phyloP scores from a whole-genome alignment of 2,113 vertebrate genomes.

The Syngnathoides biaculeatus region DNA sequence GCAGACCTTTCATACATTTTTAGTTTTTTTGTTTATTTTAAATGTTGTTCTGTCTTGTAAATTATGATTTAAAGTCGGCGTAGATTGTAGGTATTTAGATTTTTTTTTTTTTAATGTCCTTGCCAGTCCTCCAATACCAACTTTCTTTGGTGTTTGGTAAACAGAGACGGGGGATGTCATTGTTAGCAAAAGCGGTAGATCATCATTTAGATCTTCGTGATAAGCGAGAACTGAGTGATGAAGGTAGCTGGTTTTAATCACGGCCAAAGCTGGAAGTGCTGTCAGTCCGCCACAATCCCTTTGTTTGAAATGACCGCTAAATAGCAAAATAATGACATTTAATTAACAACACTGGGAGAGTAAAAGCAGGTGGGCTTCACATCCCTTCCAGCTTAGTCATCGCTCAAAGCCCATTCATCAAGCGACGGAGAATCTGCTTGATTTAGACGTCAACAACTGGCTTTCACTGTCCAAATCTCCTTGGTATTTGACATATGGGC shows the following conservation, averaged over 20 bases:
- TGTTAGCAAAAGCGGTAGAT: conserved; percentile 10
- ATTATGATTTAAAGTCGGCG: conserved; percentile 54
- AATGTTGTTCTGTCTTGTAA: conserved; percentile 40
- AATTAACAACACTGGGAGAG: conserved; percentile 58
- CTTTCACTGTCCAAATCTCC: conserved; percentile 40
- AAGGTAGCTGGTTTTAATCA: conserved; percentile 50
- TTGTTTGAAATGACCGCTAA: conserved; percentile 58
- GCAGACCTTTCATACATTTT: conserved; percentile 28
- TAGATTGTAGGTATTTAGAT: conserved; percentile 34
- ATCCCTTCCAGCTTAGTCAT: conserved; percentile 55
- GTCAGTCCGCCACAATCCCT: conserved; percentile 44
- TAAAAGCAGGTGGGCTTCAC: conserved; percentile 59
- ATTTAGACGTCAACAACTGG: conserved; percentile 52
- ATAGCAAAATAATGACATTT: conserved; percentile 56
- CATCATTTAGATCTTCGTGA: conserved; percentile 31
- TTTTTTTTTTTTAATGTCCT: conserved; percentile 37
- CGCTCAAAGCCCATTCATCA: conserved; percentile 63
- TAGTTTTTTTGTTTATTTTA: conserved; percentile 55
- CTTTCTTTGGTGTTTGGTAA: conserved; percentile 53
- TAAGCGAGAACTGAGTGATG: conserved; percentile 24
- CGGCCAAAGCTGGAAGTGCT: conserved; percentile 39
- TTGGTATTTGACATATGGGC: conserved; percentile 37
- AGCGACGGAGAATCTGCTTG: conserved; percentile 45
- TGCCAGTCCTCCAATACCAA: conserved; percentile 51
- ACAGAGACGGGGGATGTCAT: conserved; percentile 46